phyloP scores from a whole-genome alignment of 2,888 invertebrate species.

The Bibio marci region DNA sequence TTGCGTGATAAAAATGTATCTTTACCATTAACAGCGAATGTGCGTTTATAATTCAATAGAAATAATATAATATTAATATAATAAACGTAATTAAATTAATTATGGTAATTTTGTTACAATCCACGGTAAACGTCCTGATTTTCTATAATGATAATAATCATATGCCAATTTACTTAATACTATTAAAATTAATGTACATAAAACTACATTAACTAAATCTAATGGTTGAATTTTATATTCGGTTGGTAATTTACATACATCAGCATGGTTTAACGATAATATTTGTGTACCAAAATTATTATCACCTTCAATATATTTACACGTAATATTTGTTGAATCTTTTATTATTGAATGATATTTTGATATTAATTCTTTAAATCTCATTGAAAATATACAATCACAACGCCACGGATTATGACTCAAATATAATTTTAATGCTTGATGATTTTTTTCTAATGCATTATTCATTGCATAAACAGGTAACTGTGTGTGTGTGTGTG shows the following conservation, averaged over 20 bases:
- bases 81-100: too few species aligned
- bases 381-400: constrained; percentile 62
- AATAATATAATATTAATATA: too few species aligned
- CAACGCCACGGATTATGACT: constrained; percentile 71
- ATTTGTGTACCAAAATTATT: constrained; percentile 39
- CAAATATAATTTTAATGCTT: constrained; percentile 48
- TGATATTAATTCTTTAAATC: constrained; percentile 39
- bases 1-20: too few species aligned
- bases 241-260: constrained; percentile 42
- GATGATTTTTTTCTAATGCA: constrained; percentile 52
- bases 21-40: too few species aligned
- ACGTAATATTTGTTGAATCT: constrained; percentile 52
- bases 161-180: constrained; percentile 58
- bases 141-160: constrained; percentile 67
- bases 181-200: constrained; percentile 49
- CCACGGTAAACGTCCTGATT: constrained; percentile 67
- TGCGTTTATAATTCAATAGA: too few species aligned
- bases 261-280: constrained; percentile 45
- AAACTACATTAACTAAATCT: constrained; percentile 53
- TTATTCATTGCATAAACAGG: constrained; percentile 69
- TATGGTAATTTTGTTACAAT: constrained; percentile 62
- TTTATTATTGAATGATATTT: constrained; percentile 52
- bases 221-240: constrained; percentile 44
- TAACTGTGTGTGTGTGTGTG: constrained; percentile 32
- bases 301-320: constrained; percentile 43